Percentiles rank a stretch among this genome's conserved stretches.
These are phyloP conservation scores for Laspeyria flexula DNA, from an alignment of 2,888 invertebrate genomes.

Conservation along the genomic window DNA sequence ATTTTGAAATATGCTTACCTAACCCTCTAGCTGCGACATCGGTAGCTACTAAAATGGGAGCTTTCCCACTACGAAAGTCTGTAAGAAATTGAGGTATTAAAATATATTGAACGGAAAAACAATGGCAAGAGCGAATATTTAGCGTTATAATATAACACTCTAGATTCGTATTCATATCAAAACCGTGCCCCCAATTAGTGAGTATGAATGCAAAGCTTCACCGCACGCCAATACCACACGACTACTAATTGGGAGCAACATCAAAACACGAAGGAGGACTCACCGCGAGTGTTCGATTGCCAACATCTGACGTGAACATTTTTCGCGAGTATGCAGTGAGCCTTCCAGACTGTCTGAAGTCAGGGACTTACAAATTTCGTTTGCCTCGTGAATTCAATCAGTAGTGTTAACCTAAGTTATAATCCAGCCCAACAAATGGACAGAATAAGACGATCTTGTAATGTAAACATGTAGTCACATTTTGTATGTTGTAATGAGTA, in stretches of 20 bases:
- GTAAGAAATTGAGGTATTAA: slow-evolving; percentile 61
- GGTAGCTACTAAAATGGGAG: slow-evolving; percentile 96
- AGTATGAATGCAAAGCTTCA: too few relatives aligned
- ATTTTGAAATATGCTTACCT: slow-evolving; percentile 87
- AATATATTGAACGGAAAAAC: slow-evolving; percentile 22
- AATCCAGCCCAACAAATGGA: too few relatives aligned
- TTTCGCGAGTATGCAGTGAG: too few relatives aligned
- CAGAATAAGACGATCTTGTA: too few relatives aligned
- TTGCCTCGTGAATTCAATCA: too few relatives aligned
- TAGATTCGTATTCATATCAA: too few relatives aligned
- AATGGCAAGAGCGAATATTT: slow-evolving; percentile 11
- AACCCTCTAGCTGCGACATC: slow-evolving; percentile 97
- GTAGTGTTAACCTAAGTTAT: too few relatives aligned
- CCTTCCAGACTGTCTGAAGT: too few relatives aligned
- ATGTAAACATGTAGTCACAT: too few relatives aligned
- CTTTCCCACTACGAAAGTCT: slow-evolving; percentile 94
- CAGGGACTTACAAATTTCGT: too few relatives aligned
- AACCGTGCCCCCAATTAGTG: too few relatives aligned
- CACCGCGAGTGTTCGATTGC: neutral
- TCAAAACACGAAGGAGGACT: neutral
- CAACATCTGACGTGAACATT: neutral
- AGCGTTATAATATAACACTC: neutral
- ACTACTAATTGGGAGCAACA: neutral
- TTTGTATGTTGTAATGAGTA: too few relatives aligned
- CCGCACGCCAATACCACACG: neutral